Conservation (phyloP, 1,140 invertebrate species). For the Ylistrum balloti region DNA sequence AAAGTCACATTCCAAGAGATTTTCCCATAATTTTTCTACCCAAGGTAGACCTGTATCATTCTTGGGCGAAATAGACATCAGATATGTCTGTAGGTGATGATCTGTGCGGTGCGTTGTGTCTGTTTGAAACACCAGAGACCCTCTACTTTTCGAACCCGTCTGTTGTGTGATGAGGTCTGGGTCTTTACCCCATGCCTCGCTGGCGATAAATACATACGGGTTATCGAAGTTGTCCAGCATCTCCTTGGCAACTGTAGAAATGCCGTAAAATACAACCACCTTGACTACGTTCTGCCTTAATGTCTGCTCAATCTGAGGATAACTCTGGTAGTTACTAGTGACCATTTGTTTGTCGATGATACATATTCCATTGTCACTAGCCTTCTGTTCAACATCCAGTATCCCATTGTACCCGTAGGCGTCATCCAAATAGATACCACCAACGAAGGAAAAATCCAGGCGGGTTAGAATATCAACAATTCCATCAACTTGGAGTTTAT, state of each 20-base stretch:
- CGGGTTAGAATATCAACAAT: constrained; percentile 59
- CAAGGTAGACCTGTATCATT: constrained; percentile 59
- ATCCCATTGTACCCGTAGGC: constrained; percentile 68
- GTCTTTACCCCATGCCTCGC: constrained; percentile 71
- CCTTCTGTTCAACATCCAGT: constrained; percentile 53
- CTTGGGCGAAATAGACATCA: constrained; percentile 51
- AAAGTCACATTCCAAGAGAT: constrained; percentile 63
- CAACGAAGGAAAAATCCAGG: constrained; percentile 65
- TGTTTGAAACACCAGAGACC: constrained; percentile 64
- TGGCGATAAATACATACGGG: constrained; percentile 68
- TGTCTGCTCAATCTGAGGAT: not conserved
- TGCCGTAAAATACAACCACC: constrained; percentile 65
- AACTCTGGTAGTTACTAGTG: constrained; percentile 78
- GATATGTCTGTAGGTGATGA: constrained; percentile 53
- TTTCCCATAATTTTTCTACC: constrained; percentile 67
- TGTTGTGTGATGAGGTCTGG: constrained; percentile 49
- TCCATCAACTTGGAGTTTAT: constrained; percentile 67
- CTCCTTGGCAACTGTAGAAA: constrained; percentile 62
- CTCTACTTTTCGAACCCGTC: constrained; percentile 50
- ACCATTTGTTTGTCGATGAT: constrained; percentile 83
- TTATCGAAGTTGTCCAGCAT: constrained; percentile 60
- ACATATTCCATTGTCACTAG: constrained; percentile 80
- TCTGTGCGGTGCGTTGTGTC: constrained; percentile 47
- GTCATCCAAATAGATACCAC: constrained; percentile 67
- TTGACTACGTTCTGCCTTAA: constrained; percentile 41